Percentiles rank a stretch among this genome's conserved stretches.
phyloP scores from a whole-genome alignment of 2,113 vertebrate species.

The Numenius arquata region DNA sequence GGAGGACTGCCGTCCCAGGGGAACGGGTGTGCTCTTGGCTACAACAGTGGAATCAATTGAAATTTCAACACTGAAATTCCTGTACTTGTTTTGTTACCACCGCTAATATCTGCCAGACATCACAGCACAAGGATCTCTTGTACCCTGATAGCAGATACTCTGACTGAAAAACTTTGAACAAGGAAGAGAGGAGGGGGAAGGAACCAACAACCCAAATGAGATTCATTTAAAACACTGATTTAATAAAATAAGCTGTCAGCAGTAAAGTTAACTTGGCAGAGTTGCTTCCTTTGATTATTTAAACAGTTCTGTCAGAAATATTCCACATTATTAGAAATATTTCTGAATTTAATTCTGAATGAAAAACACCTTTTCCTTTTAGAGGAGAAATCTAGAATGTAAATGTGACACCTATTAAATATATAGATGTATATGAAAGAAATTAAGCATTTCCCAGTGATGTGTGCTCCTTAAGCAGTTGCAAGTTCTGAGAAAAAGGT shows the following conservation, averaged over 20 bases:
- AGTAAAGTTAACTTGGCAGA: conserved; percentile 10
- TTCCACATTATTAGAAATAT: background rate
- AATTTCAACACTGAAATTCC: conserved; percentile 4
- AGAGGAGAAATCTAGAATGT: background rate
- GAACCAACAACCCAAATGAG: background rate
- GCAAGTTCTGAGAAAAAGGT: background rate
- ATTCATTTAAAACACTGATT: background rate
- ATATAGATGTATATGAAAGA: background rate
- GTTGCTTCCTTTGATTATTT: conserved; percentile 19
- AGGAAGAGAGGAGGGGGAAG: background rate
- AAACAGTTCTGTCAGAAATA: conserved; percentile 8
- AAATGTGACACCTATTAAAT: background rate
- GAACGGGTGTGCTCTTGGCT: background rate
- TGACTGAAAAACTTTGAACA: background rate
- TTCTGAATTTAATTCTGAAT: background rate
- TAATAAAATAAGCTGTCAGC: conserved; percentile 17
- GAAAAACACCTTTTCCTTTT: background rate
- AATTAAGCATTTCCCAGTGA: background rate
- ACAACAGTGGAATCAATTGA: background rate
- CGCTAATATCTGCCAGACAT: background rate
- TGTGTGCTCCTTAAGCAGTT: background rate
- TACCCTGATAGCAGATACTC: background rate
- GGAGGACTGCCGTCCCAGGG: background rate
- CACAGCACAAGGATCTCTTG: background rate
- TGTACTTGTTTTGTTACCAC: background rate